Evolutionary conservation across 2,888 invertebrate genomes (phyloP).

Genomic region (Synergus japonicus): DNA sequence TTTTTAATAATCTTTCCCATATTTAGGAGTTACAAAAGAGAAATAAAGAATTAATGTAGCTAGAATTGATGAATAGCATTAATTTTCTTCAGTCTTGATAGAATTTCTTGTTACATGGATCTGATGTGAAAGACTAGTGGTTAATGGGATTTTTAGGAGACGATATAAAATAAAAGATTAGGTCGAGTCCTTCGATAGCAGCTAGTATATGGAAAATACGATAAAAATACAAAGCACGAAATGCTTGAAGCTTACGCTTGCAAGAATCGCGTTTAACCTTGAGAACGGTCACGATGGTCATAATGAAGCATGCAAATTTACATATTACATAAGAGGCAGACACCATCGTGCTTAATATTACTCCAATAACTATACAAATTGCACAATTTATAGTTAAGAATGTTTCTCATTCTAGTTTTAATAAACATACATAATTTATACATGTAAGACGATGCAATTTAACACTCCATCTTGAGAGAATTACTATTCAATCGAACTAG

Average conservation of each 20-base stretch:
- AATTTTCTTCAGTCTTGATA: neutral
- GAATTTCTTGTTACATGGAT: neutral
- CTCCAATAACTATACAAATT: neutral
- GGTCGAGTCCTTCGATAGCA: constrained; percentile 6
- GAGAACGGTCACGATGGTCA: constrained; percentile 18
- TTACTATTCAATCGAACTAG: constrained; percentile 14
- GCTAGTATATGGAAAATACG: neutral
- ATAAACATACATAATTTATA: no score
- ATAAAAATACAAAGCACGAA: constrained; percentile 20
- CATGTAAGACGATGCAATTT: neutral
- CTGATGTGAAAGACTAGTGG: neutral
- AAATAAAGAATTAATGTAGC: neutral
- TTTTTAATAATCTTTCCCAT: neutral
- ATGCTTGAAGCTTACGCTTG: neutral
- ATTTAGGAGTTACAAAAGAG: neutral
- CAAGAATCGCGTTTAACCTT: constrained; percentile 13
- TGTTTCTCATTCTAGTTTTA: no score
- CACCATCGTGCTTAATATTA: neutral
- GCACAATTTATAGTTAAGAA: no score
- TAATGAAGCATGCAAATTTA: constrained; percentile 30
- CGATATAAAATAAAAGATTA: constrained; percentile 25
- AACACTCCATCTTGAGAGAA: neutral
- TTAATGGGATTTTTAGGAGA: neutral
- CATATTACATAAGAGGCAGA: constrained; percentile 24
- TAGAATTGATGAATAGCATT: neutral